Percentiles rank a stretch among this genome's conserved stretches.
These are phyloP conservation scores for Nanorana parkeri DNA, from an alignment of 2,113 vertebrate species.

Conservation along the genomic window DNA sequence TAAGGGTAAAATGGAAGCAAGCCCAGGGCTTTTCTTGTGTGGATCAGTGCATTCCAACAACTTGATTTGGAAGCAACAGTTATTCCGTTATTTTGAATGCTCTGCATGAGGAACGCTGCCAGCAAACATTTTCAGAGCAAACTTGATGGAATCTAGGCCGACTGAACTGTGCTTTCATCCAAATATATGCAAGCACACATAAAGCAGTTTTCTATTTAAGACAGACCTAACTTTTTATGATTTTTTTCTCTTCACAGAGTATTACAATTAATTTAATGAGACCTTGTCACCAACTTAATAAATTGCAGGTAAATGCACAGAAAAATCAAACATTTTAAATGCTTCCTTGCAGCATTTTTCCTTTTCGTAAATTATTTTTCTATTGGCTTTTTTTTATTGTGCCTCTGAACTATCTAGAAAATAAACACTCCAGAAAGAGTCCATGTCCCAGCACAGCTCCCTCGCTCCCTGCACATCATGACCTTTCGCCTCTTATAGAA, in stretches of 20 bases:
- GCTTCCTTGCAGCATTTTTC: not conserved
- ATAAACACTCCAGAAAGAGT: no score
- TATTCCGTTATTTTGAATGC: constrained; percentile 47
- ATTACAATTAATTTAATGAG: not conserved
- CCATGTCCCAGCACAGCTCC: no score
- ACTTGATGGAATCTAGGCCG: constrained; percentile 31
- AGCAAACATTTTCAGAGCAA: constrained; percentile 38
- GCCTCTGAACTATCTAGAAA: no score
- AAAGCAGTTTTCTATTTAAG: no score
- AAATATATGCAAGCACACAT: not conserved
- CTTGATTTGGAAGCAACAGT: constrained; percentile 51
- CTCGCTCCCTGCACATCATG: no score
- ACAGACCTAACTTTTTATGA: not conserved
- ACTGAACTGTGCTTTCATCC: not conserved
- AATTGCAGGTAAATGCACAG: no score
- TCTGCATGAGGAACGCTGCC: constrained; percentile 45
- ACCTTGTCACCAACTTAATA: no score
- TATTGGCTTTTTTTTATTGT: no score
- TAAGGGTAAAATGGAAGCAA: constrained; percentile 47
- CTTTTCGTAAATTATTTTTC: not conserved
- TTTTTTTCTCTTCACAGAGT: not conserved
- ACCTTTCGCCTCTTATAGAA: no score
- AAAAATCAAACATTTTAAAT: not conserved
- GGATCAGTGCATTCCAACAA: constrained; percentile 54
- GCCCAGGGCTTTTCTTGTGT: constrained; percentile 46